Percentiles rank a stretch among this genome's conserved stretches.
Conservation (phyloP, 2,888 invertebrate species). For the Nomada goodeniana region DNA sequence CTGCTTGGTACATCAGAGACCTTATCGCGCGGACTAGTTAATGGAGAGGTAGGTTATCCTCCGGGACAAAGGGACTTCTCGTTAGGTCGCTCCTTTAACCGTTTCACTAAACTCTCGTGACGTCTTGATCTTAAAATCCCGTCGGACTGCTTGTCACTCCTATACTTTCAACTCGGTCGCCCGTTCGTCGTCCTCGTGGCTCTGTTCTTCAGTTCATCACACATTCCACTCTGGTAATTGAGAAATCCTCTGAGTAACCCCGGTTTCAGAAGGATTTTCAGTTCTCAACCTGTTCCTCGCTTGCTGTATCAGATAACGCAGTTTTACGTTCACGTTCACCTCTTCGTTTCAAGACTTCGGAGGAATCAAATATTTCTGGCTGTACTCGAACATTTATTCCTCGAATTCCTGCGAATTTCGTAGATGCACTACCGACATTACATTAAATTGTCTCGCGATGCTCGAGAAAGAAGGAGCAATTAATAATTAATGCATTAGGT, state of each 20-base stretch:
- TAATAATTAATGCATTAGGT: too few species aligned
- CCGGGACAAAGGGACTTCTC: slow-evolving; percentile 71
- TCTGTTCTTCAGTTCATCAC: slow-evolving; percentile 62
- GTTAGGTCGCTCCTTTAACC: slow-evolving; percentile 69
- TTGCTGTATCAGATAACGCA: slow-evolving; percentile 28
- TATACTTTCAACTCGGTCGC: slow-evolving; percentile 51
- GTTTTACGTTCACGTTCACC: neutral
- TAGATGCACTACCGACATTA: too few species aligned
- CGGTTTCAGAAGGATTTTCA: slow-evolving; percentile 45
- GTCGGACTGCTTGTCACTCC: slow-evolving; percentile 72
- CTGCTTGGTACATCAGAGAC: slow-evolving; percentile 58
- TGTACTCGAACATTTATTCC: too few species aligned
- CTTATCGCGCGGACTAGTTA: slow-evolving; percentile 58
- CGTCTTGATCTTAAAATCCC: slow-evolving; percentile 73
- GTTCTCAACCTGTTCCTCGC: slow-evolving; percentile 30
- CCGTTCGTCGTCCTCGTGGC: slow-evolving; percentile 42
- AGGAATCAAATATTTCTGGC: neutral
- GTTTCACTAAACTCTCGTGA: slow-evolving; percentile 74
- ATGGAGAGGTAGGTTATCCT: slow-evolving; percentile 68
- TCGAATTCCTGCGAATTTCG: too few species aligned
- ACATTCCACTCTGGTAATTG: slow-evolving; percentile 72
- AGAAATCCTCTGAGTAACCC: slow-evolving; percentile 66
- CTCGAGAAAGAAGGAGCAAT: too few species aligned
- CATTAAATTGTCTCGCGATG: too few species aligned
- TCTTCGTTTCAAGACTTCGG: neutral